Evolutionary conservation across 2,888 invertebrate species (phyloP).

Genomic region (Tiliacea citrago): DNA sequence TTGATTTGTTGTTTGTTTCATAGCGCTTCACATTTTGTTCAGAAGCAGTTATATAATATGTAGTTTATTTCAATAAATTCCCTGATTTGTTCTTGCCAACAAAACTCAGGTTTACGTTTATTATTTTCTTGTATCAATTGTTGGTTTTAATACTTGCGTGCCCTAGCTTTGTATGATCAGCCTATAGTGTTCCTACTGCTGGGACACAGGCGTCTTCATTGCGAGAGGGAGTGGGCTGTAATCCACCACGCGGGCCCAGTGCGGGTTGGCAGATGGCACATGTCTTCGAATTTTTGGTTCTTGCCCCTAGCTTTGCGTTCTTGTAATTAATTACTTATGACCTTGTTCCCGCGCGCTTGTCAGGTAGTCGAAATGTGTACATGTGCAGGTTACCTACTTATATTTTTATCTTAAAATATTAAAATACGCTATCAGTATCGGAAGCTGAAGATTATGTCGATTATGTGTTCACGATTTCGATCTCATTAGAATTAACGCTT

Average conservation of each 20-base stretch:
- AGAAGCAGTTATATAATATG: not conserved
- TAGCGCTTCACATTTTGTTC: constrained; percentile 10
- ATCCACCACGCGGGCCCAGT: no score
- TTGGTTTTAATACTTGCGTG: not conserved
- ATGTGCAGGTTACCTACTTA: constrained; percentile 8
- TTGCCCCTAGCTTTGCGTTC: not conserved
- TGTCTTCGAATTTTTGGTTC: no score
- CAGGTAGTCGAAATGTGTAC: not conserved
- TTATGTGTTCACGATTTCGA: constrained; percentile 12
- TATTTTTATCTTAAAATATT: constrained; percentile 5
- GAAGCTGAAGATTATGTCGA: constrained; percentile 39
- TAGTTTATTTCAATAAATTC: not conserved
- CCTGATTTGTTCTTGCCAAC: not conserved
- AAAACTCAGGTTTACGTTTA: not conserved
- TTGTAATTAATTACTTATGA: not conserved
- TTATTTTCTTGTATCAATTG: not conserved
- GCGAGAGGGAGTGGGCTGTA: no score
- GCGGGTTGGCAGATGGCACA: no score
- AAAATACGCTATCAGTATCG: constrained; percentile 24
- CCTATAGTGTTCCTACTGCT: no score
- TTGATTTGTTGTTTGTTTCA: constrained; percentile 25
- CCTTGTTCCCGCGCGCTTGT: not conserved
- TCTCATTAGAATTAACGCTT: constrained; percentile 14
- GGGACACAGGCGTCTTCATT: no score
- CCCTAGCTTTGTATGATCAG: constrained; percentile 7